Conservation (phyloP, 2,113 vertebrate species). For the Orthochromis malagaraziensis region DNA sequence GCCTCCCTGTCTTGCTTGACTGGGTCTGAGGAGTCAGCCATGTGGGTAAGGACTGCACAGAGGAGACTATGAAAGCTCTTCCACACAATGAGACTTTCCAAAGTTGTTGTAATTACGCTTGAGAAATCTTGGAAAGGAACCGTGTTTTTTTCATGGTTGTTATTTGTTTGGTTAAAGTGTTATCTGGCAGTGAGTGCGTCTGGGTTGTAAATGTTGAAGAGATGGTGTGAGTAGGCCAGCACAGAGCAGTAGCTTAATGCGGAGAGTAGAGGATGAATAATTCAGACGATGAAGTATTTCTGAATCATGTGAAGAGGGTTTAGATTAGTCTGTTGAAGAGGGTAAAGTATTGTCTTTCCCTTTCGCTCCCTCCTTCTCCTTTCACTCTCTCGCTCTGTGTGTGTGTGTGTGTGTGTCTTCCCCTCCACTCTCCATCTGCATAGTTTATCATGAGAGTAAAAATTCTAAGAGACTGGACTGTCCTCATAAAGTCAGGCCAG, state of each 20-base stretch:
- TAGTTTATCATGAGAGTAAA: conserved; percentile 2
- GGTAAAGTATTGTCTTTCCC: conserved; percentile 14
- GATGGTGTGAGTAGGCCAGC: conserved; percentile 8
- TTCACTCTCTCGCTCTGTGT: background rate
- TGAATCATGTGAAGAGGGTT: conserved; percentile 38
- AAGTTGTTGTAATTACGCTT: background rate
- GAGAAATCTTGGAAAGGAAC: background rate
- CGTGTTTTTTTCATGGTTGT: background rate
- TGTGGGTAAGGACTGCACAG: conserved; percentile 27
- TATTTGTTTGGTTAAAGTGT: conserved; percentile 33
- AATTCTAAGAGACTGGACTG: background rate
- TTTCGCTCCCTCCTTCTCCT: background rate
- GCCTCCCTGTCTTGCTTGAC: background rate
- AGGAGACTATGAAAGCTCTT: background rate
- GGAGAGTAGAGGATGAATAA: conserved; percentile 45
- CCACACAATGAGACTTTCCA: background rate
- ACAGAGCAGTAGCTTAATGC: conserved; percentile 14
- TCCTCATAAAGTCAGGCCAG: conserved; percentile 23
- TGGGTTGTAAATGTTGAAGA: conserved; percentile 17
- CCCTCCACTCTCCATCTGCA: background rate
- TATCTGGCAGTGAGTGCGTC: conserved; percentile 4
- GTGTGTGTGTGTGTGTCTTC: background rate
- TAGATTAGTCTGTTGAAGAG: conserved; percentile 23
- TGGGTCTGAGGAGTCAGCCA: conserved; percentile 14
- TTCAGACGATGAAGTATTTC: conserved; percentile 43